Evolutionary conservation across 2,113 vertebrate species (phyloP).

Genomic region (Gorsachius goisagi): DNA sequence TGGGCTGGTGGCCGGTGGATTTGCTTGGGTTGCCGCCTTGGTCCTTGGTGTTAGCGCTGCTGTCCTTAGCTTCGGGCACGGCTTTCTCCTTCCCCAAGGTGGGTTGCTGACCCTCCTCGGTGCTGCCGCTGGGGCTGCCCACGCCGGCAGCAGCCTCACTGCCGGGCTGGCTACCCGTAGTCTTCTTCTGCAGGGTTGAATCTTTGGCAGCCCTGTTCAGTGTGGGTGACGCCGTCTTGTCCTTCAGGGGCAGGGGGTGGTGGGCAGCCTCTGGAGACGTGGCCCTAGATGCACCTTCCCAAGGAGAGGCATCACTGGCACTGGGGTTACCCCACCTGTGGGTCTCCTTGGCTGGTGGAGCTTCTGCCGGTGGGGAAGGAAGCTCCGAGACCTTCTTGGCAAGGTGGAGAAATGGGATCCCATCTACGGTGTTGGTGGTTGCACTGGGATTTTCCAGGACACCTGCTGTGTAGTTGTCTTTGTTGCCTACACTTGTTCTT

Average conservation of each 20-base stretch:
- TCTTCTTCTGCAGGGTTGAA: background rate
- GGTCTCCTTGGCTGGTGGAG: background rate
- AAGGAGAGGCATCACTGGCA: background rate
- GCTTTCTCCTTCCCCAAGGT: conserved; percentile 60
- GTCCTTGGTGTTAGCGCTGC: background rate
- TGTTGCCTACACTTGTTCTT: background rate
- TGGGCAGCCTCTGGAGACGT: background rate
- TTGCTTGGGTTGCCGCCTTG: conserved; percentile 43
- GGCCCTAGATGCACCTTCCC: background rate
- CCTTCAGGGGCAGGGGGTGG: conserved; percentile 21
- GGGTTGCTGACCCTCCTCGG: conserved; percentile 16
- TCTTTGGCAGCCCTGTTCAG: conserved; percentile 17
- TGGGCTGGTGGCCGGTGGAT: conserved; percentile 38
- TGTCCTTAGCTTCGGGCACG: conserved; percentile 61
- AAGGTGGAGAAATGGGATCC: conserved; percentile 1
- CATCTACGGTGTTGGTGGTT: background rate
- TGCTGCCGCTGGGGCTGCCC: background rate
- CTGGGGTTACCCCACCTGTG: background rate
- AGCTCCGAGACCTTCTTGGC: background rate
- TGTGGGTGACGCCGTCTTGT: background rate
- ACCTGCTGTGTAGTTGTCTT: background rate
- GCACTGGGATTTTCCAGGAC: background rate
- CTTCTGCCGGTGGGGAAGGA: background rate
- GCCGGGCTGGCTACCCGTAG: accelerated
- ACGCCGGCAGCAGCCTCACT: background rate